These are phyloP conservation scores for Trachelipus rathkii DNA, from an alignment of 1,140 invertebrate genomes.

Conservation along the genomic window DNA sequence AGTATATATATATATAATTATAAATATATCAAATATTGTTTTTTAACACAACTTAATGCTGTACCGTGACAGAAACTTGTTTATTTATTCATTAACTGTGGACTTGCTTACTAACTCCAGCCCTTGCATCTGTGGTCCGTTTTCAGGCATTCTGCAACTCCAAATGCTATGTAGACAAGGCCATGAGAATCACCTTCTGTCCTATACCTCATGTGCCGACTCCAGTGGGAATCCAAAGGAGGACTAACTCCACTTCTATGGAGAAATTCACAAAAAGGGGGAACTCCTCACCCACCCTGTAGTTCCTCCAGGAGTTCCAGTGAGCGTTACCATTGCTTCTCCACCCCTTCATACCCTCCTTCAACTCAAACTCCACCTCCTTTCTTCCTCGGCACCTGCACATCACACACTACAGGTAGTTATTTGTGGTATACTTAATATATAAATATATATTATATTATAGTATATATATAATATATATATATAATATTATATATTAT, in stretches of 20 bases:
- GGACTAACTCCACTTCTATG: not conserved
- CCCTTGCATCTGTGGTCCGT: no score
- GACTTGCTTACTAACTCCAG: not conserved
- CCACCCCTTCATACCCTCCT: not conserved
- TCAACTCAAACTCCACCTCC: not conserved
- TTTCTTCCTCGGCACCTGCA: no score
- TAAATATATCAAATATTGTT: no score
- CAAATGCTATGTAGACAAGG: not conserved
- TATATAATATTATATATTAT: no score
- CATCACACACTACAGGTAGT: not conserved
- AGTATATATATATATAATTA: no score
- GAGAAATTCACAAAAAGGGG: not conserved
- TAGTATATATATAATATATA: no score
- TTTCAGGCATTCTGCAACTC: not conserved
- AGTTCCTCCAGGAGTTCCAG: not conserved
- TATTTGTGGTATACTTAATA: not conserved
- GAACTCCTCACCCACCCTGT: not conserved
- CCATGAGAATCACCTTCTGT: not conserved
- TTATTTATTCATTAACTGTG: no score
- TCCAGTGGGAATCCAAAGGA: not conserved
- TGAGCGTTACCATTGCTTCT: not conserved
- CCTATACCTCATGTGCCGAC: not conserved
- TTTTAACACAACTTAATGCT: no score
- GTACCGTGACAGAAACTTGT: no score
- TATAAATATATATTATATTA: no score